These are phyloP conservation scores for Drosophila lowei DNA, from an alignment of 1,140 invertebrate genomes.

Conservation along the genomic window DNA sequence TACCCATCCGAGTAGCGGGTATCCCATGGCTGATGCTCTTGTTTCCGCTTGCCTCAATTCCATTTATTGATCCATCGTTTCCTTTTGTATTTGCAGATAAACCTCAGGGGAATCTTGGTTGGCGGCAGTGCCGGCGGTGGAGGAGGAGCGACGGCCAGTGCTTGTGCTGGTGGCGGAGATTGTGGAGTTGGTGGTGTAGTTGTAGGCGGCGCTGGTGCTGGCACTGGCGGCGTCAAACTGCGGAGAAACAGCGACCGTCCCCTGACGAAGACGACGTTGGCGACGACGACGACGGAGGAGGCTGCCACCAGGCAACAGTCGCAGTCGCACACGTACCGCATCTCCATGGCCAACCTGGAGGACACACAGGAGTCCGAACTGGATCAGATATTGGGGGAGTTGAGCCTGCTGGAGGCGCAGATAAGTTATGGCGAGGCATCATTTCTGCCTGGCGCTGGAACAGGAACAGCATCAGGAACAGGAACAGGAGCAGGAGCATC, in stretches of 20 bases:
- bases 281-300: constrained; percentile 18
- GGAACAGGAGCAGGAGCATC: constrained; percentile 41
- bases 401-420: constrained; percentile 91
- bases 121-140: constrained; percentile 54
- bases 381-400: constrained; percentile 96
- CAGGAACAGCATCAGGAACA: constrained; percentile 57
- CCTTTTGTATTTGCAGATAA: constrained; percentile 48
- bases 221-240: constrained; percentile 73
- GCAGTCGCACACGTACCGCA: constrained; percentile 86
- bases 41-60: neutral
- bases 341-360: constrained; percentile 96
- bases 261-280: constrained; percentile 9
- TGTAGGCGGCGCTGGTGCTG: constrained; percentile 45
- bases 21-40: neutral
- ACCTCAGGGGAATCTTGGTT: constrained; percentile 65
- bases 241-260: constrained; percentile 71
- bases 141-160: constrained; percentile 18
- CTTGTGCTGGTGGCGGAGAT: constrained; percentile 34
- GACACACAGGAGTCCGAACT: constrained; percentile 97
- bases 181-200: constrained; percentile 38
- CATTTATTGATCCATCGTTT: neutral
- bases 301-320: constrained; percentile 39
- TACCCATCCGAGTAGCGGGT: no score
- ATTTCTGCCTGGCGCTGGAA: constrained; percentile 64
- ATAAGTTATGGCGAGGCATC: constrained; percentile 75